These are phyloP conservation scores for Tenodera sinensis DNA, from an alignment of 2,888 invertebrate species.

Conservation along the genomic window DNA sequence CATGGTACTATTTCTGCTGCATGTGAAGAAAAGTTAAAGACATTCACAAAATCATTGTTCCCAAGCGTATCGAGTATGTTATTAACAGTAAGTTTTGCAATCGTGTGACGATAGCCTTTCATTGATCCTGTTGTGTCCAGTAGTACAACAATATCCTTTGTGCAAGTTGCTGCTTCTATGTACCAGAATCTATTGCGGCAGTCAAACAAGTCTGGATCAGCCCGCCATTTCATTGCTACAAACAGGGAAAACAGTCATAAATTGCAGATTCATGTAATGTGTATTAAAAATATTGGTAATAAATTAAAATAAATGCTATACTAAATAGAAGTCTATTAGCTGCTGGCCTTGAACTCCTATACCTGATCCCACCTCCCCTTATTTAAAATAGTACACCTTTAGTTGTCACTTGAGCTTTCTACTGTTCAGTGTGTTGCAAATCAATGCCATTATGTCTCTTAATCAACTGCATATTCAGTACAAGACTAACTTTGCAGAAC, in stretches of 20 bases:
- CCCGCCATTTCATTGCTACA: slow-evolving; percentile 66
- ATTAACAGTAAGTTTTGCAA: slow-evolving; percentile 81
- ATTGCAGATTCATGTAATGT: too few relatives aligned
- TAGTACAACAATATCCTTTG: slow-evolving; percentile 94
- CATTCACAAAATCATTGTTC: slow-evolving; percentile 96
- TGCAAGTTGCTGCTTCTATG: slow-evolving; percentile 95
- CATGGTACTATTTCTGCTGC: slow-evolving; percentile 77
- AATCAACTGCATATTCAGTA: too few relatives aligned
- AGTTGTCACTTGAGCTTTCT: too few relatives aligned
- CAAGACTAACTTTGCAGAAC: too few relatives aligned
- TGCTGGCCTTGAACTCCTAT: too few relatives aligned
- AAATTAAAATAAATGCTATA: too few relatives aligned
- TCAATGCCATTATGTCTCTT: too few relatives aligned
- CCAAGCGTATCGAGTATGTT: slow-evolving; percentile 91
- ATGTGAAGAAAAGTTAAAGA: slow-evolving; percentile 70
- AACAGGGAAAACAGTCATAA: not conserved
- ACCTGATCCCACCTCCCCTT: too few relatives aligned
- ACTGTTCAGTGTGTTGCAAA: too few relatives aligned
- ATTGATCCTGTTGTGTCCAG: slow-evolving; percentile 96
- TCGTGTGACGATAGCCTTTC: slow-evolving; percentile 72
- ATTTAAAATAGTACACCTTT: too few relatives aligned
- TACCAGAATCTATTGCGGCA: slow-evolving; percentile 93
- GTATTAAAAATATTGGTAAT: too few relatives aligned
- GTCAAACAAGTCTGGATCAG: slow-evolving; percentile 76
- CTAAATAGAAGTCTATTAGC: too few relatives aligned